Conservation (phyloP, 2,797 vertebrate genomes). For the Notamacropus eugenii region DNA sequence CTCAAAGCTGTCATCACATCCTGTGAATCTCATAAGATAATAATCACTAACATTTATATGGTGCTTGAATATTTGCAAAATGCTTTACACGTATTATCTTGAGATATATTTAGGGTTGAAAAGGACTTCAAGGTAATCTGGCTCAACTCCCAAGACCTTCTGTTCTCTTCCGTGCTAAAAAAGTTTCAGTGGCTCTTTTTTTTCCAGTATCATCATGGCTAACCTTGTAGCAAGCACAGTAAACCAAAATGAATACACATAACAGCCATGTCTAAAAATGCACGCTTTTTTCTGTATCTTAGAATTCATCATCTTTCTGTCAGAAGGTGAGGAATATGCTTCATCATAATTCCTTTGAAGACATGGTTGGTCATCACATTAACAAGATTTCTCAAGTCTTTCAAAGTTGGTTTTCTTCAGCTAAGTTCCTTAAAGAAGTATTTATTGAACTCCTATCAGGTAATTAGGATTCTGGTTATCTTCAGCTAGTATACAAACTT, state of each 20-base stretch:
- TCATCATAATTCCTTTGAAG: neutral
- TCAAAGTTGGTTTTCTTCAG: neutral
- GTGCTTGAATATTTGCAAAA: neutral
- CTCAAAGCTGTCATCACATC: neutral
- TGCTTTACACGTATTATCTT: neutral
- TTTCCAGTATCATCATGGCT: neutral
- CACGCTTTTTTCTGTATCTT: neutral
- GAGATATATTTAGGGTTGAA: neutral
- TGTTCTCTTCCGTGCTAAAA: neutral
- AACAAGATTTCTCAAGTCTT: neutral
- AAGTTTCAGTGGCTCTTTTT: neutral
- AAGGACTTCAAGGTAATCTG: neutral
- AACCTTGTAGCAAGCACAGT: neutral
- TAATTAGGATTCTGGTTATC: neutral
- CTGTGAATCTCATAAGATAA: neutral
- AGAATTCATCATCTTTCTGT: neutral
- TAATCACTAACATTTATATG: neutral
- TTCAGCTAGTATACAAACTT: constrained; percentile 26
- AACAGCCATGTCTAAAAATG: neutral
- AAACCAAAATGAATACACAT: neutral
- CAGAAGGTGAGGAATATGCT: neutral
- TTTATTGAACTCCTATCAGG: constrained; percentile 15
- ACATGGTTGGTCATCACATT: neutral
- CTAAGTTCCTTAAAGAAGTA: neutral
- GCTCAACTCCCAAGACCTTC: neutral